Evolutionary conservation across 2,797 vertebrate genomes (phyloP), one percentile per base, ranked within the genome.

Genomic region (Miichthys miiuy): DNA sequence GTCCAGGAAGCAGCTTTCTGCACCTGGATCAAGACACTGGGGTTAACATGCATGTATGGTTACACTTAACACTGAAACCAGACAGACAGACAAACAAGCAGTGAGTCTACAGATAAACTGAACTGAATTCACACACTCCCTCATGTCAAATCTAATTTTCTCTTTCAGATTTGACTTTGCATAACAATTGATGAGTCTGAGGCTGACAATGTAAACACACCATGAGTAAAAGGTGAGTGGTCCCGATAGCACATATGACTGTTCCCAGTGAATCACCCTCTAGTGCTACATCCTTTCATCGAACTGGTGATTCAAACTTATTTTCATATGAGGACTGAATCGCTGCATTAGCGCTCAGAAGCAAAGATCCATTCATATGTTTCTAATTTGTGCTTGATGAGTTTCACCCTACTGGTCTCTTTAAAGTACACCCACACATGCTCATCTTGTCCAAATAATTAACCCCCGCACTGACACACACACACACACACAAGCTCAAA

Each of bases 1-100:
- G 84, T 86, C 86, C 92, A 89, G 89, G 86, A 92, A 92, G 87
- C 71, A 62, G 70, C 79, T 77, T 41, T 58, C 75, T 88, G 89
- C 88, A 91, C 91, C 90, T 93, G 89, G 85, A 85, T 47, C 30
- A 50, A 56, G 81, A 76, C 58, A 21, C 46, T 34, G 38, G 70
- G 57, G 47, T 79, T 62, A 83, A 67, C 21, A 58, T 11, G 18
- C 65, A 55, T 70, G 61, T 62, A 70, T 86, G 75, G 74, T 72
- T 78, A 48, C 34, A 78, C 48, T 80, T 44, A 66, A 2, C 27
- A 41, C 68, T 68, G 62, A 70, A 65, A 57, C 16, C 47, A 82
- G 57, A 67, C 51, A 46, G 27, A 58, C 25, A 74, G 52, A 60
- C 63, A 51, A 69, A 42, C 25, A 65, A 8, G 52, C 70, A 81